Conservation (phyloP, 1,140 invertebrate genomes). For the Papilio polytes region DNA sequence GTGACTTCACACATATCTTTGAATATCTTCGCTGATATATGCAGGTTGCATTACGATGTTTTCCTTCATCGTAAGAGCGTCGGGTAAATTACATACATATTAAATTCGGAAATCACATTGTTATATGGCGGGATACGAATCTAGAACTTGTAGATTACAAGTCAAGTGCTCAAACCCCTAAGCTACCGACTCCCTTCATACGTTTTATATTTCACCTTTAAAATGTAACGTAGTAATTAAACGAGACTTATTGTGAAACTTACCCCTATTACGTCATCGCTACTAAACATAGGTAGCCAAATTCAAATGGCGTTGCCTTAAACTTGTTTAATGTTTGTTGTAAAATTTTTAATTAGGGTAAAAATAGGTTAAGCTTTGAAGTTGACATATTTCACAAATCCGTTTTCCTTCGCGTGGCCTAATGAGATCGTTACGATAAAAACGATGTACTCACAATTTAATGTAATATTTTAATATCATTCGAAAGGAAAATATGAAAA, state of each 20-base stretch:
- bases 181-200: no score
- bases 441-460: neutral
- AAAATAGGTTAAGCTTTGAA: constrained; percentile 23
- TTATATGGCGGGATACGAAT: no score
- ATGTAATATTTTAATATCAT: neutral
- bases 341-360: constrained; percentile 22
- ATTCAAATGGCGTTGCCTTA: neutral
- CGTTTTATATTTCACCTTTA: neutral
- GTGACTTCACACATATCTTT: no score
- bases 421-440: constrained; percentile 1
- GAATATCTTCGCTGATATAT: no score
- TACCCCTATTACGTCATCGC: neutral
- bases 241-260: neutral
- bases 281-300: neutral
- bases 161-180: no score
- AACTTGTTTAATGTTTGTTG: constrained; percentile 3
- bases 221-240: neutral
- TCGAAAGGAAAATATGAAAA: neutral
- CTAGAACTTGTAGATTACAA: no score
- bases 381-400: constrained; percentile 15
- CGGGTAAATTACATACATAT: no score
- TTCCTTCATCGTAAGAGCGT: no score
- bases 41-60: no score
- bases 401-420: neutral
- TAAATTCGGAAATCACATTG: no score